phyloP scores from a whole-genome alignment of 2,888 invertebrate species.

The Muscina levida region DNA sequence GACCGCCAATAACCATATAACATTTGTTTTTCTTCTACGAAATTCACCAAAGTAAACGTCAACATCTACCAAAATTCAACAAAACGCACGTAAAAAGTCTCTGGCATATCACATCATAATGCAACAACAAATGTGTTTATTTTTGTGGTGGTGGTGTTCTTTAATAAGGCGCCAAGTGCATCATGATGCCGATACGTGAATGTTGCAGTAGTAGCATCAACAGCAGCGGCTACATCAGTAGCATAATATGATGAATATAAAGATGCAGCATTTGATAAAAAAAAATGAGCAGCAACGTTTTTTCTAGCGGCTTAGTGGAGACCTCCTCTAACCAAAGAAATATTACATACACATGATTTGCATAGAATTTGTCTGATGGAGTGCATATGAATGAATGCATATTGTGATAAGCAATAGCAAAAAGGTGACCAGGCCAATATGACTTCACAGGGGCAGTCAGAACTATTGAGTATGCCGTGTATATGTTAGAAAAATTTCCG shows the following conservation, averaged over 20 bases:
- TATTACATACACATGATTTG: conserved; percentile 58
- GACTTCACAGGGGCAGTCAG: too few relatives aligned
- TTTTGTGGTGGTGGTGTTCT: neutral
- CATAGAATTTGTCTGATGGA: conserved; percentile 50
- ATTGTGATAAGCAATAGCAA: conserved; percentile 1
- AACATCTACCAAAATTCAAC: neutral
- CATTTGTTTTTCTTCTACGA: too few relatives aligned
- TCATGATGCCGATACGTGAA: conserved; percentile 31
- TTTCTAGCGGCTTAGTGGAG: too few relatives aligned
- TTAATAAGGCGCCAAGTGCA: conserved; percentile 58
- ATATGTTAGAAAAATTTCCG: too few relatives aligned
- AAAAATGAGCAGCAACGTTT: too few relatives aligned
- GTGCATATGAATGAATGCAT: conserved; percentile 28
- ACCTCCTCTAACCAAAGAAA: conserved; percentile 45
- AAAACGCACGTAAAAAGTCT: neutral
- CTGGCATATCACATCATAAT: neutral
- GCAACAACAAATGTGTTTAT: conserved; percentile 40
- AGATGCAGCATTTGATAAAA: conserved; percentile 8
- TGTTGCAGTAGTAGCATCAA: neutral
- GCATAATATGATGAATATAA: neutral
- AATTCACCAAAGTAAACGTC: too few relatives aligned
- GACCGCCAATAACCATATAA: neutral
- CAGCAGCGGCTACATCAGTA: neutral
- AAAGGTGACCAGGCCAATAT: too few relatives aligned
- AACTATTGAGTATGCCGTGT: too few relatives aligned